These are phyloP conservation scores for Calidris pugnax DNA, from an alignment of 2,113 vertebrate species.

Conservation along the genomic window DNA sequence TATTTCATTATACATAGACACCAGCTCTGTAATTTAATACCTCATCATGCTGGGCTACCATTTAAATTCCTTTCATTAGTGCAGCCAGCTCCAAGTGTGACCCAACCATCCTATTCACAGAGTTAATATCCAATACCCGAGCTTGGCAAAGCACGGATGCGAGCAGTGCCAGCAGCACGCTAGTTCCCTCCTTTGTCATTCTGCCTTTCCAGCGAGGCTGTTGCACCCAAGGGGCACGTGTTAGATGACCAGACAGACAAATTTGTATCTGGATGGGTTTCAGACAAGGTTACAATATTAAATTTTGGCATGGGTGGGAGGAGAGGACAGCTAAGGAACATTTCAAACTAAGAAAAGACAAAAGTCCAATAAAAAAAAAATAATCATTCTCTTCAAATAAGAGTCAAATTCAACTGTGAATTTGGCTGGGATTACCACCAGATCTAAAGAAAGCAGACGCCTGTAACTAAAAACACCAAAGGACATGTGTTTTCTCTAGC, in stretches of 20 bases:
- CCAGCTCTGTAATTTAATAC: not conserved
- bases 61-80: not conserved
- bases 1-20: not conserved
- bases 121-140: not conserved
- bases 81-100: not conserved
- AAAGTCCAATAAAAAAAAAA: not conserved
- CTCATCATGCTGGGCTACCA: not conserved
- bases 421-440: not conserved
- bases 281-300: not conserved
- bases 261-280: not conserved
- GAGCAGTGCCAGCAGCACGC: not conserved
- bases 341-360: not conserved
- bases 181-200: not conserved
- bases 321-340: not conserved
- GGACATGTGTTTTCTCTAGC: not conserved
- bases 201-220: not conserved
- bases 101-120: not conserved
- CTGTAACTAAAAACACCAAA: not conserved
- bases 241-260: not conserved
- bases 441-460: not conserved
- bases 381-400: not conserved
- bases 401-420: not conserved
- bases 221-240: not conserved
- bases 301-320: not conserved
- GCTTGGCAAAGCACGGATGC: not conserved